Conservation (phyloP, 1,140 invertebrate species). For the Arctopsyche grandis region DNA sequence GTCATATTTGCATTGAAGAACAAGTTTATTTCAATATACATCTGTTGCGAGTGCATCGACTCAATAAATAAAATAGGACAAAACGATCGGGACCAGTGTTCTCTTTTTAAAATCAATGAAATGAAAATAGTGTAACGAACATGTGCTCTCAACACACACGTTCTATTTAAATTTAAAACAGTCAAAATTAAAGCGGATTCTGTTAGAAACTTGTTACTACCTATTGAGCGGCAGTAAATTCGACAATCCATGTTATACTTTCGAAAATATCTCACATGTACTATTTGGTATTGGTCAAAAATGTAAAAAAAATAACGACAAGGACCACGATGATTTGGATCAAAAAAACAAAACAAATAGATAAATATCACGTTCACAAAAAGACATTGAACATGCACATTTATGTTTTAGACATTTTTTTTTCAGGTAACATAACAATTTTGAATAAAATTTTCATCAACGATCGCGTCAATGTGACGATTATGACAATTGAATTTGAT, state of each 20-base stretch:
- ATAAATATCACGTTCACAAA: conserved; percentile 44
- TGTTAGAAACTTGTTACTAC: too few relatives aligned
- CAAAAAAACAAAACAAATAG: conserved; percentile 41
- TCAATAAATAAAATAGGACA: not conserved
- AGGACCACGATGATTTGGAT: conserved; percentile 36
- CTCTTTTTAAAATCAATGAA: not conserved
- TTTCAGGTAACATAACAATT: not conserved
- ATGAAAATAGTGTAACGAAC: not conserved
- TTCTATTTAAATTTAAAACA: not conserved
- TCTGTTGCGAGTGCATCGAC: conserved; percentile 32
- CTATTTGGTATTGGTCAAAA: conserved; percentile 38
- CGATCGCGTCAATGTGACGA: not conserved
- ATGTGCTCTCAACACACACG: not conserved
- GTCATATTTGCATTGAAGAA: conserved; percentile 39
- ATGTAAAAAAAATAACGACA: conserved; percentile 42
- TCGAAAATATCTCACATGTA: not conserved
- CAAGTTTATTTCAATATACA: conserved; percentile 37
- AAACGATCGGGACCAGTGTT: not conserved
- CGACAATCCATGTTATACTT: too few relatives aligned
- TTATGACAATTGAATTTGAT: not conserved
- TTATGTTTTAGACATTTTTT: conserved; percentile 12
- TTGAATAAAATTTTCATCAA: conserved; percentile 22
- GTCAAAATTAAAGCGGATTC: too few relatives aligned
- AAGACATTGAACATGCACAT: conserved; percentile 42
- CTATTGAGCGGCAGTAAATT: too few relatives aligned